phyloP scores from a whole-genome alignment of 2,888 invertebrate species.

The Cryptus armator region DNA sequence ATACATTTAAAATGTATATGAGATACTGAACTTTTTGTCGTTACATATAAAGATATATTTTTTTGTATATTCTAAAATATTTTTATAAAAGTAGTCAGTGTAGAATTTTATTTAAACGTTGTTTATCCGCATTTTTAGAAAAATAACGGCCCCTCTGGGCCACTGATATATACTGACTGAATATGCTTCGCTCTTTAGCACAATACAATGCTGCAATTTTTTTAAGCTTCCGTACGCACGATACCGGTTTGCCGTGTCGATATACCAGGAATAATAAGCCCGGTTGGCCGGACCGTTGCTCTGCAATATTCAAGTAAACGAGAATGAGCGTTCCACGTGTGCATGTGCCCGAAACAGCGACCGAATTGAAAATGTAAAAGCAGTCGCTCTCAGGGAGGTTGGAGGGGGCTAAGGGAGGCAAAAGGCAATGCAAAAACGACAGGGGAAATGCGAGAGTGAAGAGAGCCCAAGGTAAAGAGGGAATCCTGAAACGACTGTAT shows the following conservation, averaged over 20 bases:
- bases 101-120: too few species aligned
- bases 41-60: too few species aligned
- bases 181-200: too few species aligned
- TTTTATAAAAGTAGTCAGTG: too few species aligned
- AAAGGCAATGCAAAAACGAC: slow-evolving; percentile 28
- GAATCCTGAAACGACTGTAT: slow-evolving; percentile 34
- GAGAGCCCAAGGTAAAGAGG: slow-evolving; percentile 9
- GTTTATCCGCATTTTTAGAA: too few species aligned
- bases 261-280: background rate
- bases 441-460: slow-evolving; percentile 29
- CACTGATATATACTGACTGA: too few species aligned
- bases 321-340: background rate
- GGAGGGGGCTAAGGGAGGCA: background rate
- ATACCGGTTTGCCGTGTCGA: background rate
- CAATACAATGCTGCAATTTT: background rate
- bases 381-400: background rate
- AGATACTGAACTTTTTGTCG: too few species aligned
- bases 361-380: slow-evolving; percentile 37
- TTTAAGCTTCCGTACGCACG: background rate
- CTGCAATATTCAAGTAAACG: background rate
- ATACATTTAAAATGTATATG: too few species aligned
- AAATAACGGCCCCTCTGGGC: too few species aligned
- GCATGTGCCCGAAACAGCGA: background rate
- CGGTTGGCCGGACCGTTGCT: background rate
- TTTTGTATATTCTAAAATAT: too few species aligned